Evolutionary conservation across 2,888 invertebrate genomes (phyloP).

Genomic region (Phyllotreta cruciferae): DNA sequence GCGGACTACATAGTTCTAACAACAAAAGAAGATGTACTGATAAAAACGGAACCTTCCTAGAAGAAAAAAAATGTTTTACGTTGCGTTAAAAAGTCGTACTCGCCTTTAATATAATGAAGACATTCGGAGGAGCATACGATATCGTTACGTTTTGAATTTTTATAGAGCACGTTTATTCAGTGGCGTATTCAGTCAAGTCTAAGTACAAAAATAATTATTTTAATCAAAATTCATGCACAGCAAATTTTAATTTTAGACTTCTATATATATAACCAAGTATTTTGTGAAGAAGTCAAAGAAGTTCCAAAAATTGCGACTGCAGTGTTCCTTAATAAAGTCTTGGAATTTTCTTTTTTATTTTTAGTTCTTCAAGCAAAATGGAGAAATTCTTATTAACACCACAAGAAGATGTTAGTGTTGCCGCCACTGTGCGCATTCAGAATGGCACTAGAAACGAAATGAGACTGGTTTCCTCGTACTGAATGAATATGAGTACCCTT

Average conservation of each 20-base stretch:
- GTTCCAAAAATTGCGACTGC: neutral
- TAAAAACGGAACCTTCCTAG: conserved; percentile 40
- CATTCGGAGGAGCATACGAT: conserved; percentile 29
- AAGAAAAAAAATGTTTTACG: conserved; percentile 31
- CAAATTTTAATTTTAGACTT: neutral
- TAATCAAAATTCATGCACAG: neutral
- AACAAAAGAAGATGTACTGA: conserved; percentile 37
- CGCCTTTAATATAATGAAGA: conserved; percentile 36
- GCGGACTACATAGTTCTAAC: conserved; percentile 29
- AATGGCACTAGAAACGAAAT: conserved; percentile 37
- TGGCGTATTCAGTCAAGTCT: neutral
- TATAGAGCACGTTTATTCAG: conserved; percentile 36
- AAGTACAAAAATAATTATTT: neutral
- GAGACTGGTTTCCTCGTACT: conserved; percentile 34
- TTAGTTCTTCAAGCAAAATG: neutral
- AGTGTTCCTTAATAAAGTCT: neutral
- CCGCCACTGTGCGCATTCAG: conserved; percentile 17
- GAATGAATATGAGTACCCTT: conserved; percentile 29
- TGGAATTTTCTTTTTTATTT: neutral
- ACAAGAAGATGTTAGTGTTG: neutral
- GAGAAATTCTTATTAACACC: neutral
- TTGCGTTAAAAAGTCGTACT: conserved; percentile 36
- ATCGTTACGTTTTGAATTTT: conserved; percentile 29
- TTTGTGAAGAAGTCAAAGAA: neutral
- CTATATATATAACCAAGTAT: neutral